Evolutionary conservation across 2,113 vertebrate genomes (phyloP).

Genomic region (Salminus brasiliensis): DNA sequence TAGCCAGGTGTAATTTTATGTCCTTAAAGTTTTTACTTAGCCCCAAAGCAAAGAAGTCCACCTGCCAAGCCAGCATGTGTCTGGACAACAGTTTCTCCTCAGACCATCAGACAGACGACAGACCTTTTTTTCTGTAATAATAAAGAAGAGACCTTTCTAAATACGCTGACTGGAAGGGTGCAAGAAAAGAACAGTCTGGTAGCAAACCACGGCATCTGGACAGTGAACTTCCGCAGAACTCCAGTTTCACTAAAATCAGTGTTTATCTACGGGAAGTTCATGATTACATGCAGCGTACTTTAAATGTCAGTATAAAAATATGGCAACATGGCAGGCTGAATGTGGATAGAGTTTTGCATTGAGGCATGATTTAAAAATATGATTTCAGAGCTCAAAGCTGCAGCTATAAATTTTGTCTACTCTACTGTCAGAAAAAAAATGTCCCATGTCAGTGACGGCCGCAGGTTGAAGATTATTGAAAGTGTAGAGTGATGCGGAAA

Average conservation of each 20-base stretch:
- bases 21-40: slow-evolving; percentile 25
- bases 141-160: slow-evolving; percentile 66
- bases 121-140: slow-evolving; percentile 20
- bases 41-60: slow-evolving; percentile 28
- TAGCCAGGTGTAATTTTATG: slow-evolving; percentile 42
- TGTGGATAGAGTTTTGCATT: slow-evolving; percentile 34
- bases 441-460: slow-evolving; percentile 59
- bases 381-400: slow-evolving; percentile 45
- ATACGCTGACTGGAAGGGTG: slow-evolving; percentile 69
- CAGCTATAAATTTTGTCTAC: slow-evolving; percentile 54
- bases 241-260: slow-evolving; percentile 70
- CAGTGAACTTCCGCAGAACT: slow-evolving; percentile 63
- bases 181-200: slow-evolving; percentile 69
- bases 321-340: slow-evolving; percentile 53
- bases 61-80: slow-evolving; percentile 45
- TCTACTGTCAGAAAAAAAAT: slow-evolving; percentile 14
- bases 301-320: slow-evolving; percentile 71
- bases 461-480: slow-evolving; percentile 59
- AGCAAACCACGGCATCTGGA: slow-evolving; percentile 66
- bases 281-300: slow-evolving; percentile 71
- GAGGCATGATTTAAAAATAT: slow-evolving; percentile 61
- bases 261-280: slow-evolving; percentile 71
- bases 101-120: slow-evolving; percentile 19
- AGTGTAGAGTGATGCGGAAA: slow-evolving; percentile 42
- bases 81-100: slow-evolving; percentile 15